These are phyloP conservation scores for Otolemur crassicaudatus DNA, from an alignment of 2,797 vertebrate species.

Conservation along the genomic window DNA sequence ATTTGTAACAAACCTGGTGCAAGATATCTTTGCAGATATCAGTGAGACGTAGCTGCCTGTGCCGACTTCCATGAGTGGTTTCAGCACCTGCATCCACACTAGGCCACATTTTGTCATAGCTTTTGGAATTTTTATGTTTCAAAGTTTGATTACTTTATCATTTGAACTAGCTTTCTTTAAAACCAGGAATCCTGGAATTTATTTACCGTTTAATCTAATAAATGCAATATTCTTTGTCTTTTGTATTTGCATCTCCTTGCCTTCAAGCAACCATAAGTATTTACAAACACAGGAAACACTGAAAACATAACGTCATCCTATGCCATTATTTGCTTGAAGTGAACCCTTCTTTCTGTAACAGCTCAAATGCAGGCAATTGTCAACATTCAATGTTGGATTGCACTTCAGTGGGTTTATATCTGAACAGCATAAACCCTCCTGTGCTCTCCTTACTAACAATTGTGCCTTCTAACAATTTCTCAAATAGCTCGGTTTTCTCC, in stretches of 20 bases:
- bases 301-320: not conserved
- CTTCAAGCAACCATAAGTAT: not conserved
- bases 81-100: not conserved
- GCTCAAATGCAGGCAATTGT: not conserved
- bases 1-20: not conserved
- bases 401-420: not conserved
- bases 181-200: not conserved
- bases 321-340: not conserved
- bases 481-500: constrained; percentile 85
- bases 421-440: not conserved
- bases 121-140: not conserved
- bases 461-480: constrained; percentile 55
- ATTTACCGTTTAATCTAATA: not conserved
- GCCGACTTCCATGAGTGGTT: not conserved
- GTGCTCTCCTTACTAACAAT: not conserved
- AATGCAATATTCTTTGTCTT: not conserved
- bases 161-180: not conserved
- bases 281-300: not conserved
- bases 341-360: not conserved
- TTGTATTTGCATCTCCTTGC: not conserved
- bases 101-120: not conserved
- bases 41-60: not conserved
- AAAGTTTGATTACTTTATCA: not conserved
- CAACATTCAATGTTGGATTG: not conserved
- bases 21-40: not conserved